phyloP scores from a whole-genome alignment of 1,140 invertebrate genomes.

The Scaptomyza pallida region DNA sequence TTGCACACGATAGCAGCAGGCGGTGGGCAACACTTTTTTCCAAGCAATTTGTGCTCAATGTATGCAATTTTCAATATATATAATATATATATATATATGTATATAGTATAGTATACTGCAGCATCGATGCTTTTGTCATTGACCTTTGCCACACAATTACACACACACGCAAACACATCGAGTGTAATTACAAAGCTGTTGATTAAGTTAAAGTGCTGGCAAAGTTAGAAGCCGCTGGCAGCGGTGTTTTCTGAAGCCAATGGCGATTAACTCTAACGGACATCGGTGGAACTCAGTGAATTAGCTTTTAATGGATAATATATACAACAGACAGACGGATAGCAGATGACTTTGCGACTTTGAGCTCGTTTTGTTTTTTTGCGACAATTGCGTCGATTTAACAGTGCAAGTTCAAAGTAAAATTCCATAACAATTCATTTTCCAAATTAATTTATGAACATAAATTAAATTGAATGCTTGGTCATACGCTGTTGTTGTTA shows the following conservation, averaged over 20 bases:
- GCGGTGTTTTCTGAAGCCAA: not conserved
- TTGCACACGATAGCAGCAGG: constrained; percentile 29
- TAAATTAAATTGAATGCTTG: constrained; percentile 67
- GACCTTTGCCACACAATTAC: constrained; percentile 50
- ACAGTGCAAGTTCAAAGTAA: constrained; percentile 74
- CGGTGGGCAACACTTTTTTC: constrained; percentile 2
- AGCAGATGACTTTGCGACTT: constrained; percentile 45
- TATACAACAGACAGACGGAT: not conserved
- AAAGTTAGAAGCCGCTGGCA: constrained; percentile 6
- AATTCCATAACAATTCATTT: constrained; percentile 78
- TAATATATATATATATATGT: no score
- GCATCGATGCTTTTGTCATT: constrained; percentile 23
- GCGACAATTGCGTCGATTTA: constrained; percentile 18
- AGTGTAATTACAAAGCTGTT: constrained; percentile 41
- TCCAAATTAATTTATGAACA: constrained; percentile 80
- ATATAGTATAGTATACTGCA: constrained; percentile 10
- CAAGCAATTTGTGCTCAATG: constrained; percentile 12
- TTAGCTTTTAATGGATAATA: constrained; percentile 64
- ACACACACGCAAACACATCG: no score
- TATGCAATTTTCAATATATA: constrained; percentile 17
- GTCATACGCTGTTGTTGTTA: constrained; percentile 40
- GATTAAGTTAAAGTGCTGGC: constrained; percentile 23
- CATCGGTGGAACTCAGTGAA: constrained; percentile 28
- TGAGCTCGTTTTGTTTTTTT: constrained; percentile 5
- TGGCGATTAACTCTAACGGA: constrained; percentile 15